Evolutionary conservation across 2,113 vertebrate species (phyloP), one percentile per base, ranked within the genome.

Genomic region (Microtus richardsoni): DNA sequence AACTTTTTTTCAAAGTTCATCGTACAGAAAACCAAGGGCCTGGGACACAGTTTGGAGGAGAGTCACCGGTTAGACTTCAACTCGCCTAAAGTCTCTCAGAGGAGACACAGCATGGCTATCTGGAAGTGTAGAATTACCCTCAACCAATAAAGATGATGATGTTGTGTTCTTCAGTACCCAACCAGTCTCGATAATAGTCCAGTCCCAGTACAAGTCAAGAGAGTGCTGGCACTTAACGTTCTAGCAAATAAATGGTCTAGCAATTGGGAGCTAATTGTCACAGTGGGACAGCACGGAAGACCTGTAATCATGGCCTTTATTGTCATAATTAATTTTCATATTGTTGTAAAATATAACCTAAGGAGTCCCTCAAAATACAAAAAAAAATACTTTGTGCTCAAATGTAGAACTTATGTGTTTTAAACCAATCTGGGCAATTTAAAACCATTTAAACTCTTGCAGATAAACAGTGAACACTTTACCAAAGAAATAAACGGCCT

Each of bases 231-330:
- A 91, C 88, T 96, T 98, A 97, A 98, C 95, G 96, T 97, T 97
- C 95, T 98, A 97, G 98, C 98, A 98, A 98, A 98, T 98, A 97
- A 98, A 98, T 97, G 96, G 96, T 89, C 97, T 98, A 98, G 98
- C 98, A 98, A 98, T 97, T 96, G 98, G 97, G 96, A 98, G 96
- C 96, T 98, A 98, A 99, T 98, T 98, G 98, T 98, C 98, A 98
- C 98, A 98, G 98, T 98, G 97, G 98, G 98, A 97, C 96, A 97
- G 95, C 96, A 94, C 85, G 75, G 95, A 95, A 98, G 97, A 95
- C 96, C 96, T 98, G 93, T 97, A 98, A 98, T 98, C 98, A 98
- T 80, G 79, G 96, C 77, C 96, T 97, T 97, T 98, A 98, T 97
- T 98, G 97, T 98, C 97, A 98, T 95, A 98, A 98, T 98, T 98